Percentiles rank a stretch among this genome's conserved stretches.
Evolutionary conservation across 2,888 invertebrate species (phyloP).

Genomic region (Agrilus cyanescens): DNA sequence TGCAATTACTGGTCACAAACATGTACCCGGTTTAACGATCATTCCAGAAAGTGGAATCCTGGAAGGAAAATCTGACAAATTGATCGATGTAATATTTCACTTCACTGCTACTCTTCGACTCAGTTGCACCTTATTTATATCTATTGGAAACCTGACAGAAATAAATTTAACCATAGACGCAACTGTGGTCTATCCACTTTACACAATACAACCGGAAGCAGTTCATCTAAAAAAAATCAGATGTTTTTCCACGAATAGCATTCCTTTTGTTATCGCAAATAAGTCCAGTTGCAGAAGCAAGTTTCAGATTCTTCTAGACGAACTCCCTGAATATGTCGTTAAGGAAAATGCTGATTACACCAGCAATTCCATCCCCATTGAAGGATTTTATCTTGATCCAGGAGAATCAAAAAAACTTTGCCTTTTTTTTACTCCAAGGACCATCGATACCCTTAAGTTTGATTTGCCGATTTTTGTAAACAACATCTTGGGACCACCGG

Average conservation of each 20-base stretch:
- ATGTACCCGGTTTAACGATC: slow-evolving; percentile 18
- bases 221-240: slow-evolving; percentile 40
- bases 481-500: slow-evolving; percentile 44
- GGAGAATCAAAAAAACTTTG: slow-evolving; percentile 25
- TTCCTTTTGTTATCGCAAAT: slow-evolving; percentile 27
- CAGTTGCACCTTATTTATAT: slow-evolving; percentile 9
- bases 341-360: slow-evolving; percentile 18
- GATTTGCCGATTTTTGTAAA: slow-evolving; percentile 48
- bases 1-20: slow-evolving; percentile 17
- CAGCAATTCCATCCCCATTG: neutral
- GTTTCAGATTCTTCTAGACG: slow-evolving; percentile 27
- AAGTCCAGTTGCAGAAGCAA: slow-evolving; percentile 19
- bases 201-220: slow-evolving; percentile 38
- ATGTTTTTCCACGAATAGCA: slow-evolving; percentile 24
- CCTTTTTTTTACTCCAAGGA: slow-evolving; percentile 33
- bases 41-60: slow-evolving; percentile 20
- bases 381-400: slow-evolving; percentile 20
- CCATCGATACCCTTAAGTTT: slow-evolving; percentile 42
- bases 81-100: slow-evolving; percentile 19
- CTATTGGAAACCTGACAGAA: slow-evolving; percentile 32
- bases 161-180: slow-evolving; percentile 37
- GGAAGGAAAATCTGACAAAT: slow-evolving; percentile 16
- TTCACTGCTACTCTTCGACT: slow-evolving; percentile 10
- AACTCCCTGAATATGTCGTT: slow-evolving; percentile 30
- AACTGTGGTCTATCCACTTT: slow-evolving; percentile 40